These are phyloP conservation scores for Oreotrochilus melanogaster DNA, from an alignment of 2,113 vertebrate genomes.

Conservation along the genomic window DNA sequence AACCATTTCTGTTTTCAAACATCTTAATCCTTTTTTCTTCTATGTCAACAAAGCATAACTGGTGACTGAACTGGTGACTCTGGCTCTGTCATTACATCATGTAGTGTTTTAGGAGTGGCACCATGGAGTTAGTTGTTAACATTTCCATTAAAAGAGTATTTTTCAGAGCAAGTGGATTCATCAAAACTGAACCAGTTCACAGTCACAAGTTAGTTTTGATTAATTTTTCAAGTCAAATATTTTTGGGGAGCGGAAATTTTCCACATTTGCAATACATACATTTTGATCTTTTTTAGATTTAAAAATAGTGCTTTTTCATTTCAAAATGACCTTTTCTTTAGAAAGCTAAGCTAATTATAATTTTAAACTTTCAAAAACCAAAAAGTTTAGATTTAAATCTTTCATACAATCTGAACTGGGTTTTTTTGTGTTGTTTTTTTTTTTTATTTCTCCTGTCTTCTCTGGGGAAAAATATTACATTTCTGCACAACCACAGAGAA, in stretches of 20 bases:
- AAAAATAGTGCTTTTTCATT: conserved; percentile 10
- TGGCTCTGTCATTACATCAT: neutral
- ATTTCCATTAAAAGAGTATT: neutral
- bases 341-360: conserved; percentile 21
- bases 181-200: neutral
- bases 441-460: neutral
- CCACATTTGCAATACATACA: neutral
- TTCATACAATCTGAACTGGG: neutral
- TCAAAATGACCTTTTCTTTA: conserved; percentile 38
- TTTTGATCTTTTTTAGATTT: conserved; percentile 25
- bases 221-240: neutral
- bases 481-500: neutral
- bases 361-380: neutral
- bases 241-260: neutral
- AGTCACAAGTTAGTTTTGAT: neutral
- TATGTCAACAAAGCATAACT: neutral
- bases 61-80: too few relatives aligned
- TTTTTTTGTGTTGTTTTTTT: neutral
- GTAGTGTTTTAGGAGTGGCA: neutral
- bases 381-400: neutral
- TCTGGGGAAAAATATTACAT: neutral
- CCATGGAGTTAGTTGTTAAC: neutral
- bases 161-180: neutral
- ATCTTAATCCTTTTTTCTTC: neutral
- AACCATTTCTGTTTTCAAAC: fast-evolving